These are phyloP conservation scores for Chalcis sispes DNA, from an alignment of 2,888 invertebrate genomes.

Conservation along the genomic window DNA sequence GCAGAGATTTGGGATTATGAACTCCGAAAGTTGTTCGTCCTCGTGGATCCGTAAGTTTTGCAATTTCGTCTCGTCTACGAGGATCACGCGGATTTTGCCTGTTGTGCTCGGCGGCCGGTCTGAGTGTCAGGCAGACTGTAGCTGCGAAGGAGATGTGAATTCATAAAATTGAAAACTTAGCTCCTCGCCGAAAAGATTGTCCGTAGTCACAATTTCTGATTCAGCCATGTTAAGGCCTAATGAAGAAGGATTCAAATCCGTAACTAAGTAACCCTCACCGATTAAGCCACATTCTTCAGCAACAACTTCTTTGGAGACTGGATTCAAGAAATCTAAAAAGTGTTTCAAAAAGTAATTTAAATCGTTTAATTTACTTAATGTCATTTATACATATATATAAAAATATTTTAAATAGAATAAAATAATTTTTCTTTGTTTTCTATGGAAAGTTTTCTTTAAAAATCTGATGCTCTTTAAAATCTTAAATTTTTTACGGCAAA, in stretches of 20 bases:
- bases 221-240: conserved; percentile 78
- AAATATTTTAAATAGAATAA: too few species aligned
- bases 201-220: conserved; percentile 77
- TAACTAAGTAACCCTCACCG: conserved; percentile 78
- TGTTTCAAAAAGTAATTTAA: neutral
- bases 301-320: conserved; percentile 87
- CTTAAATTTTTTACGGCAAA: too few species aligned
- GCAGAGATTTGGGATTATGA: conserved; percentile 29
- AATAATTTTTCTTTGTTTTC: too few species aligned
- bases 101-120: conserved; percentile 22
- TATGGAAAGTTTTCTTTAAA: too few species aligned
- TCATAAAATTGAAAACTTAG: conserved; percentile 78
- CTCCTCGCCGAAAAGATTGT: conserved; percentile 77
- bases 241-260: conserved; percentile 78
- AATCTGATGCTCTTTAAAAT: too few species aligned
- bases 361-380: too few species aligned
- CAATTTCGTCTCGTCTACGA: conserved; percentile 63
- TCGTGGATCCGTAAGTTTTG: conserved; percentile 61
- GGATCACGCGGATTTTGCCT: conserved; percentile 66
- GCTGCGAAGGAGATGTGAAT: conserved; percentile 73
- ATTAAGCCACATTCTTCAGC: conserved; percentile 87
- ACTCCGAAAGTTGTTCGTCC: conserved; percentile 40
- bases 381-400: too few species aligned
- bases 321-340: conserved; percentile 78
- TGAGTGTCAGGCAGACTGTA: conserved; percentile 74